phyloP scores from a whole-genome alignment of 2,113 vertebrate genomes.

The Megaceryle torquata region DNA sequence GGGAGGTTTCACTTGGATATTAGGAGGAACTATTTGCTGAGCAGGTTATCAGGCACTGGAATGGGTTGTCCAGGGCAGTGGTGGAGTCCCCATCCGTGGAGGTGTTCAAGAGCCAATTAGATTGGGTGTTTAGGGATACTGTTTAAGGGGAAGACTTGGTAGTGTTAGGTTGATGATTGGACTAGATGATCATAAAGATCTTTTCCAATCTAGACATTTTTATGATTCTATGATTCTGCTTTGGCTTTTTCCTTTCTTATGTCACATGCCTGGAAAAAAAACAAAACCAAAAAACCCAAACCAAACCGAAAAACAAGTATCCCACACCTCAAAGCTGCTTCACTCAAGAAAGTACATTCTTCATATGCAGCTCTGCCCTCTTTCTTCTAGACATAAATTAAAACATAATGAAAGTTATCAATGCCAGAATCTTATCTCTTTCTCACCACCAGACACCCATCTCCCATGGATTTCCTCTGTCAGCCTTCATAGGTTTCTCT shows the following conservation, averaged over 20 bases:
- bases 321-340: neutral
- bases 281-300: no score
- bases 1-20: no score
- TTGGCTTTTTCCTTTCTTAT: no score
- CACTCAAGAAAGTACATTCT: neutral
- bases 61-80: no score
- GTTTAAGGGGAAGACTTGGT: neutral
- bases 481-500: neutral
- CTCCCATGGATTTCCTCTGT: neutral
- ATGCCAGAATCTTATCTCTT: neutral
- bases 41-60: no score
- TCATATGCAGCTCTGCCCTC: neutral
- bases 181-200: neutral
- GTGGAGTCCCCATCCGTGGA: no score
- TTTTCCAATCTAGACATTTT: neutral
- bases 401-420: neutral
- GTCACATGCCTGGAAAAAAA: neutral
- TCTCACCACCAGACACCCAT: neutral
- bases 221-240: no score
- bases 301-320: no score
- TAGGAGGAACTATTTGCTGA: no score
- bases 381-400: neutral
- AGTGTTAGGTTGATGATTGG: neutral
- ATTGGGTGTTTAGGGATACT: neutral
- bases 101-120: no score